Conservation (phyloP, 1,140 invertebrate genomes). For the Drosophila setifemur region DNA sequence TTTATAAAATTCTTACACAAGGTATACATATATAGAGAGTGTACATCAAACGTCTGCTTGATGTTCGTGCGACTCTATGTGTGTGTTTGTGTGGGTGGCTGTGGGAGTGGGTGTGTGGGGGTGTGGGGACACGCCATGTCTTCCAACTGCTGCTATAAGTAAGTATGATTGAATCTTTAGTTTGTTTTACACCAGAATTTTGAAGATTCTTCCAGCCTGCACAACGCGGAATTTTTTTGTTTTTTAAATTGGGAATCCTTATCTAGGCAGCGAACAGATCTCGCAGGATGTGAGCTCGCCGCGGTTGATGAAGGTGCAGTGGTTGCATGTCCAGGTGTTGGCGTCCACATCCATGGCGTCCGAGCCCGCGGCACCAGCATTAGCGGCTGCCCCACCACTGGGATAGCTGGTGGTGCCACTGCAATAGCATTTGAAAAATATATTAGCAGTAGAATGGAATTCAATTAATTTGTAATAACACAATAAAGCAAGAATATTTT, state of each 20-base stretch:
- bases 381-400: constrained; percentile 41
- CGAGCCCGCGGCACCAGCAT: constrained; percentile 36
- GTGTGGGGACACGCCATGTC: constrained; percentile 30
- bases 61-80: constrained; percentile 14
- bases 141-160: constrained; percentile 44
- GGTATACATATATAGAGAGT: constrained; percentile 57
- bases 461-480: not conserved
- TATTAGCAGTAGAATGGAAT: no score
- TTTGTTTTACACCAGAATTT: constrained; percentile 71
- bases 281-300: constrained; percentile 90
- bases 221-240: constrained; percentile 22
- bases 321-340: constrained; percentile 92
- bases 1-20: constrained; percentile 74
- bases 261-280: constrained; percentile 94
- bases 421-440: no score
- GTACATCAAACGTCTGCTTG: constrained; percentile 21
- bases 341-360: constrained; percentile 69
- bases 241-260: constrained; percentile 25
- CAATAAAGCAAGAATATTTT: no score
- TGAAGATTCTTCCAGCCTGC: constrained; percentile 31
- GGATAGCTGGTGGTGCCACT: constrained; percentile 73
- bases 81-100: constrained; percentile 1
- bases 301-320: constrained; percentile 96
- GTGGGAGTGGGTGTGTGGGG: not conserved
- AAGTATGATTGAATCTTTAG: constrained; percentile 75